phyloP scores from a whole-genome alignment of 2,113 vertebrate species.

The Galeopterus variegatus region DNA sequence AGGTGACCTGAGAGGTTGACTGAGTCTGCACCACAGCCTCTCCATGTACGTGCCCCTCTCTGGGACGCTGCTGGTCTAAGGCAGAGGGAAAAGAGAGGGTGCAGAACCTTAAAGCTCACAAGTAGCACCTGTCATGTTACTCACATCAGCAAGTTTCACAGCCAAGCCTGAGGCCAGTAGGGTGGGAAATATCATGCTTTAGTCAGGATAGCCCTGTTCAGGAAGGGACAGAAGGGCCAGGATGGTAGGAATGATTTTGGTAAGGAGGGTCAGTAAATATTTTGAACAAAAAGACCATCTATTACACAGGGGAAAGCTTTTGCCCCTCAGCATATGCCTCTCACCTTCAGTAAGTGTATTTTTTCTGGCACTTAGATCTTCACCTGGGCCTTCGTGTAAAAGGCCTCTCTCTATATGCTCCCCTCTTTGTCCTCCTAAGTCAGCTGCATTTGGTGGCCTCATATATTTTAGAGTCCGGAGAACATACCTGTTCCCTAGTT shows the following conservation, averaged over 20 bases:
- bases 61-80: not conserved
- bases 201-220: too few species aligned
- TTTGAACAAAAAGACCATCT: not conserved
- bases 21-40: too few species aligned
- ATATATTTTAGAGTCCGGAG: not conserved
- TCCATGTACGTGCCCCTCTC: not conserved
- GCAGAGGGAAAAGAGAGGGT: not conserved
- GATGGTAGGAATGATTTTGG: not conserved
- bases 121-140: not conserved
- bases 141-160: not conserved
- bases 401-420: not conserved
- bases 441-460: not conserved
- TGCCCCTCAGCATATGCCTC: not conserved
- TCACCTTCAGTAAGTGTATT: not conserved
- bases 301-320: not conserved
- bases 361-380: not conserved
- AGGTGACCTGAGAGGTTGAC: not conserved
- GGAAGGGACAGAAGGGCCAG: too few species aligned
- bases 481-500: not conserved
- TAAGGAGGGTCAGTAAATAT: not conserved
- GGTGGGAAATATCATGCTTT: too few species aligned
- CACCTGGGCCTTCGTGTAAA: not conserved
- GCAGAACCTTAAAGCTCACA: not conserved
- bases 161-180: not conserved
- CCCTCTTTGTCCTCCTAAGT: not conserved